These are phyloP conservation scores for Albula glossodonta DNA, from an alignment of 2,113 vertebrate species.

Conservation along the genomic window DNA sequence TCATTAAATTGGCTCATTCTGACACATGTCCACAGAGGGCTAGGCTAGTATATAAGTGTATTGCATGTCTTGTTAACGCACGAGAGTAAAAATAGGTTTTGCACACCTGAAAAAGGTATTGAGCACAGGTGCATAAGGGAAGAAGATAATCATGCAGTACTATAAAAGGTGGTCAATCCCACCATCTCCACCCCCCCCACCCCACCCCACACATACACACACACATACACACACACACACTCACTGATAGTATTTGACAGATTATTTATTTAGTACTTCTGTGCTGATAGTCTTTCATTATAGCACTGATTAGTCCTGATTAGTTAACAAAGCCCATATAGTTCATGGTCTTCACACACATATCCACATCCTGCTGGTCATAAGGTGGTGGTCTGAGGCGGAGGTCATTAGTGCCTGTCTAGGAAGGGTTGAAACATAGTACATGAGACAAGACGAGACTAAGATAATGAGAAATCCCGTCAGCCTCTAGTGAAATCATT, in stretches of 20 bases:
- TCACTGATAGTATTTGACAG: not conserved
- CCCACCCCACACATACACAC: too few relatives aligned
- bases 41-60: too few relatives aligned
- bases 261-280: not conserved
- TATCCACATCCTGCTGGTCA: not conserved
- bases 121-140: too few relatives aligned
- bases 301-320: not conserved
- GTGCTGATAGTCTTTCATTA: not conserved
- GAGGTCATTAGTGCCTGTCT: not conserved
- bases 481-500: not conserved
- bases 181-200: too few relatives aligned
- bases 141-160: not conserved
- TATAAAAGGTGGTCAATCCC: not conserved
- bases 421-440: not conserved
- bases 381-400: not conserved
- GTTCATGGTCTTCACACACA: not conserved
- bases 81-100: too few relatives aligned
- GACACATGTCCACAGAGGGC: too few relatives aligned
- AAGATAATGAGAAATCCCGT: not conserved
- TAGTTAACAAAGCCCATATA: not conserved
- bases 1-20: too few relatives aligned
- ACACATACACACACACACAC: too few relatives aligned
- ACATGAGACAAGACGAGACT: not conserved
- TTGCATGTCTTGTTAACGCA: too few relatives aligned
- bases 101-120: too few relatives aligned